Percentiles rank a stretch among this genome's conserved stretches.
Evolutionary conservation across 1,140 invertebrate species (phyloP).

Genomic region (Metopolophium dirhodum): DNA sequence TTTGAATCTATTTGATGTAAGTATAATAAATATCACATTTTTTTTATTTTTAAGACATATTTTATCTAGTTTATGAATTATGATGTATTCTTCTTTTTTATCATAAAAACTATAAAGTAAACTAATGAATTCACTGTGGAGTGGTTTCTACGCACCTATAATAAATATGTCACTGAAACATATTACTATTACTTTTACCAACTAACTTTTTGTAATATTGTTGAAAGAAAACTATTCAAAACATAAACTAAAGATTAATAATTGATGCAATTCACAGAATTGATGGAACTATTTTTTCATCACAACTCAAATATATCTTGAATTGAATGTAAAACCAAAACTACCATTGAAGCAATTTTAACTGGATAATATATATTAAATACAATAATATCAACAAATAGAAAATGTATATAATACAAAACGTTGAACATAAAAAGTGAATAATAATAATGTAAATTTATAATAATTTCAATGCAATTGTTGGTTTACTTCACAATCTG

Average conservation of each 20-base stretch:
- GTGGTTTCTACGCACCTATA: background rate
- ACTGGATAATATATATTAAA: background rate
- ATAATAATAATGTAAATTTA: background rate
- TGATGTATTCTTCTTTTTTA: too few species aligned
- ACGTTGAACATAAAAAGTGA: conserved; percentile 5
- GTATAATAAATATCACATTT: too few species aligned
- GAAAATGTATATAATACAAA: background rate
- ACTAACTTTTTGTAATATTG: background rate
- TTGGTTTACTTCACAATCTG: conserved; percentile 6
- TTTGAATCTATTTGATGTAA: too few species aligned
- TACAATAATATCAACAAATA: conserved; percentile 26
- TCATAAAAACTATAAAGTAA: too few species aligned
- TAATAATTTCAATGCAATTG: conserved; percentile 11
- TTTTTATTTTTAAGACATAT: too few species aligned
- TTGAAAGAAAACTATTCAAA: background rate
- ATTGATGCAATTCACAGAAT: background rate
- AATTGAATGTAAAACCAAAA: background rate
- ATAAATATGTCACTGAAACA: background rate
- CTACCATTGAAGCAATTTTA: background rate
- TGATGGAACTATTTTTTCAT: background rate
- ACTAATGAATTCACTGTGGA: too few species aligned
- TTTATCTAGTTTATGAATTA: too few species aligned
- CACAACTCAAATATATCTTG: background rate
- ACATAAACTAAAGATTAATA: background rate
- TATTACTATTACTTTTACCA: background rate